Evolutionary conservation across 2,888 invertebrate species (phyloP), one percentile per base, ranked within the genome.

Genomic region (Dolomedes plantarius): DNA sequence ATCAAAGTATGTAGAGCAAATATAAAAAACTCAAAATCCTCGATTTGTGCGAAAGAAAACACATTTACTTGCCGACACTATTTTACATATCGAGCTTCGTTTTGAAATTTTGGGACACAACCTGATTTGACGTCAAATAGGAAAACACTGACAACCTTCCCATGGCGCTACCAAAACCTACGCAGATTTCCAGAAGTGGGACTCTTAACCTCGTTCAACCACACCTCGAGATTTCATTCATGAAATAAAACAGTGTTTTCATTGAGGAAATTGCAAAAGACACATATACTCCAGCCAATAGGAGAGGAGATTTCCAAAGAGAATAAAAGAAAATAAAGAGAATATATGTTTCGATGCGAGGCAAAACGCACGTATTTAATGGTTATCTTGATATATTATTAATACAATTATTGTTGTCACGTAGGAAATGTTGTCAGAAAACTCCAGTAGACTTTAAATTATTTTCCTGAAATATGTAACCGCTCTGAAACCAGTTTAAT

Each of bases 151-250:
- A 56, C 56, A 56, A 23, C 19, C 56, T 56, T 56, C 56, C 56
- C 5, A 23, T 56, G 56, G 56, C 56, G 56, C 56, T 56, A 23
- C 23, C 16, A 23, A 56, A 69, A 69, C 68, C 68, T 69, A 69
- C 68, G 68, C 68, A 69, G 13, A 73, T 65, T 80, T 56, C 23
- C 56, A 56, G 56, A 56, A 56, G 56, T 56, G 56, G 56, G 56
- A 56, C 56, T 71, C 72, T 65, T 50, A 73, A 80, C 79, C 79
- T 67, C 46, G 46, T 80, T 78, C 73, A 72, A 73, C 79, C 79
- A 73, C 79, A 73, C 79, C 79, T 80, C 13, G 56, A 5, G 50
- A 29, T 73, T 80, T 80, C 79, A 80, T 80, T 80, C 79, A 80
- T 73, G 46, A 73, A 73, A 67, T 46, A 28, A 50, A 23, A 23